phyloP scores from a whole-genome alignment of 2,797 vertebrate species.

The Artibeus lituratus region DNA sequence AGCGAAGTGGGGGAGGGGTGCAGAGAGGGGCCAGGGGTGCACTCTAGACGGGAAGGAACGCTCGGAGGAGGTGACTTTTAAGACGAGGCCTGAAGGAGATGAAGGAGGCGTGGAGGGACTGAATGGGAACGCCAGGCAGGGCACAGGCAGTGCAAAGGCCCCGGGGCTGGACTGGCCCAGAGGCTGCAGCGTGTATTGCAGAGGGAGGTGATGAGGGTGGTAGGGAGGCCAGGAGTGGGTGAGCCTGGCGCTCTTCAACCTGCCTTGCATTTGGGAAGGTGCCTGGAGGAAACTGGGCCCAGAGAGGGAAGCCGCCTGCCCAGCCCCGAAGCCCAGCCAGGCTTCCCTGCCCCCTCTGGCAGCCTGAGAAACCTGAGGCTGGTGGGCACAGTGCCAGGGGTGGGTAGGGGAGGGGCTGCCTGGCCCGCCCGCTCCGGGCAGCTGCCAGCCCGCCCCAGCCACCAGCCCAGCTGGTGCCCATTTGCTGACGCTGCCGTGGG shows the following conservation, averaged over 20 bases:
- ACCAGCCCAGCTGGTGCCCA: constrained; percentile 84
- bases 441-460: constrained; percentile 66
- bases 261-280: neutral
- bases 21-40: neutral
- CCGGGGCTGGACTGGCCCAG: neutral
- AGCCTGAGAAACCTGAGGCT: constrained; percentile 63
- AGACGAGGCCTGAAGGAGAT: neutral
- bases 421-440: constrained; percentile 55
- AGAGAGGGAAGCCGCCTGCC: neutral
- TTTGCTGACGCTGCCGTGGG: constrained; percentile 74
- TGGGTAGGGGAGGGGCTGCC: constrained; percentile 59
- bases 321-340: neutral
- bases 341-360: constrained; percentile 51
- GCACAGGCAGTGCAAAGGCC: neutral
- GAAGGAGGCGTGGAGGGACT: neutral
- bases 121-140: neutral
- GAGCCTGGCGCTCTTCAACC: neutral
- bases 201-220: neutral
- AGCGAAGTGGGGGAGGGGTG: neutral
- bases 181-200: neutral
- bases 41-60: too few species aligned
- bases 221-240: neutral
- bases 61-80: neutral
- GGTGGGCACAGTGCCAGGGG: constrained; percentile 57
- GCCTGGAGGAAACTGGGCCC: neutral